Evolutionary conservation across 2,113 vertebrate species (phyloP), one percentile per base, ranked within the genome.

Genomic region (Tyto alba): DNA sequence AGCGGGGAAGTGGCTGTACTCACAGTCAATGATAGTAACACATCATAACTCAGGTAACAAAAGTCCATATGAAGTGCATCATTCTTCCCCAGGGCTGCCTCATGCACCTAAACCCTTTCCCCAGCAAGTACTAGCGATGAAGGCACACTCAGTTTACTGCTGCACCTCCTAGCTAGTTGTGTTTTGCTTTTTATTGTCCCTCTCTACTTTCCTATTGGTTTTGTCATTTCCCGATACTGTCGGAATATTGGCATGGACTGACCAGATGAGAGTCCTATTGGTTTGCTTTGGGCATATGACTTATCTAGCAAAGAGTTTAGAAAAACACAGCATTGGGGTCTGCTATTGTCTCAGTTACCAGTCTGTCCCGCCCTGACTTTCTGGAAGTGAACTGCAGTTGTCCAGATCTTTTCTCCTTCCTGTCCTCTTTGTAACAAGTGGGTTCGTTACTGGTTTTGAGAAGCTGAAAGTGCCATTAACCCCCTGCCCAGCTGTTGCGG

Each of bases 401-500:
- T 72, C 23, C 93, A 91, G 52, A 64, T 52, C 36, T 45, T 75
- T 87, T 48, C 62, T 64, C 72, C 45, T 78, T 75, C 43, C n/a
- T 6, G 8, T 68, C 68, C 67, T 52, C 48, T 55, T 73, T 71
- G 30, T 32, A 81, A 52, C 2, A 5, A 63, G 19, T 22, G 40
- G 40, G 34, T 89, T 94, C 11, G 2, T 87, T 96, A 77, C 38
- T 87, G 52, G 20, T 62, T 96, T 92, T 36, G 90, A 90, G 81
- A 97, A 84, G 57, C 55, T 91, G 66, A 59, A 91, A 94, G 90
- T 80, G 85, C 67, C 93, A 88, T 68, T 89, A 89, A 60, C 27
- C 60, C 73, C 48, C 38, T 79, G 83, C 55, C 81, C 83, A 96
- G 86, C 69, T 94, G 64, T 62, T 93, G 64, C 3, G 1, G 56